These are phyloP conservation scores for Hippocampus mohnikei DNA, from an alignment of 2,113 vertebrate genomes.

Conservation along the genomic window DNA sequence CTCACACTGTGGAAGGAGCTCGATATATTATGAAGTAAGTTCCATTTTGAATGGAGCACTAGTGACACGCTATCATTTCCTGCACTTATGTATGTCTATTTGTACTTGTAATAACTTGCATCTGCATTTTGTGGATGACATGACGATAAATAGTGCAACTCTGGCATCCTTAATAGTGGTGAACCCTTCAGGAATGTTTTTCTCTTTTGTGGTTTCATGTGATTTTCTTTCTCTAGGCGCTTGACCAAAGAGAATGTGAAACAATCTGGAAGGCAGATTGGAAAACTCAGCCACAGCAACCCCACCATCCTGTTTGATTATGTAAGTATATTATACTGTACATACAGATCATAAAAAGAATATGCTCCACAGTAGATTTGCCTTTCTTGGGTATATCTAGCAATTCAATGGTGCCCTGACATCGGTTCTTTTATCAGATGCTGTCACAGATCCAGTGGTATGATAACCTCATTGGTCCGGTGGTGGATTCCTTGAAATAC, in stretches of 20 bases:
- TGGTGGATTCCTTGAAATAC: slow-evolving; percentile 98
- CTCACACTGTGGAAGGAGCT: slow-evolving; percentile 91
- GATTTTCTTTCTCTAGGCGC: slow-evolving; percentile 69
- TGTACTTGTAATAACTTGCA: background rate
- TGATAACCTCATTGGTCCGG: slow-evolving; percentile 94
- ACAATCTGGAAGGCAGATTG: slow-evolving; percentile 97
- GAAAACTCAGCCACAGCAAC: slow-evolving; percentile 98
- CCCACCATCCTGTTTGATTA: slow-evolving; percentile 99
- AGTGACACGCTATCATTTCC: background rate
- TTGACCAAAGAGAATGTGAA: slow-evolving; percentile 99
- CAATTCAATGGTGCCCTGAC: background rate
- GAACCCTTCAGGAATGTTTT: slow-evolving; percentile 6
- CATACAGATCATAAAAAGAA: no score
- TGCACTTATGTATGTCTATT: no score
- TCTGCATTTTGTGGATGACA: background rate
- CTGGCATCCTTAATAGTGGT: background rate
- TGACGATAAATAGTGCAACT: no score
- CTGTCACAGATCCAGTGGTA: slow-evolving; percentile 98
- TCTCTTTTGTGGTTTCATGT: background rate
- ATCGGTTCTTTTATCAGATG: slow-evolving; percentile 73
- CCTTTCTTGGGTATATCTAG: background rate
- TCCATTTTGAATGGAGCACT: slow-evolving; percentile 3
- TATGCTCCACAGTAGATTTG: background rate
- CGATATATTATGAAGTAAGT: slow-evolving; percentile 98
- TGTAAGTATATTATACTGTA: slow-evolving; percentile 71